Evolutionary conservation across 1,140 invertebrate species (phyloP).

Genomic region (Drosophila bipectinata): DNA sequence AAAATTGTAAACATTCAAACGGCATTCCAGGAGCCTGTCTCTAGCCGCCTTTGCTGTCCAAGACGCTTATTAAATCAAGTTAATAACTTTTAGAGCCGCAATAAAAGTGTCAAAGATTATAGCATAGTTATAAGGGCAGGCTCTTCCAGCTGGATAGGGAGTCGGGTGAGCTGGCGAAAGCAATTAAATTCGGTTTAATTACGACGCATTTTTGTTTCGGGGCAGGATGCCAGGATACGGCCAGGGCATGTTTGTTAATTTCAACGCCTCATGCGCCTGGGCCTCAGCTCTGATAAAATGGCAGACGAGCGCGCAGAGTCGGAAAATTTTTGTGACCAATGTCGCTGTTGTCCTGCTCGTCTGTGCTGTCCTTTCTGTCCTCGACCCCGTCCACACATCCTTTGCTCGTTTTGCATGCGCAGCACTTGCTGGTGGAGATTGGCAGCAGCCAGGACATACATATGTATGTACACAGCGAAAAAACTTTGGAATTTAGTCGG

Average conservation of each 20-base stretch:
- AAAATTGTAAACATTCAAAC: slow-evolving; percentile 69
- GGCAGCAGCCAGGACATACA: slow-evolving; percentile 14
- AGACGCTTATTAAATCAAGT: slow-evolving; percentile 83
- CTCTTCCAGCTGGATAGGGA: not conserved
- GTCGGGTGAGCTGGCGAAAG: slow-evolving; percentile 44
- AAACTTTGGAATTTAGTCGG: too few relatives aligned
- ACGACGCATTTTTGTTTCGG: slow-evolving; percentile 71
- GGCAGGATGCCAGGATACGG: slow-evolving; percentile 17
- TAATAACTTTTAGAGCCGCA: slow-evolving; percentile 82
- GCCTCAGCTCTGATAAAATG: slow-evolving; percentile 66
- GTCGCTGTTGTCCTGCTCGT: slow-evolving; percentile 24
- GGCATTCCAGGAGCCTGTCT: slow-evolving; percentile 10
- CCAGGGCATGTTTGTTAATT: slow-evolving; percentile 78
- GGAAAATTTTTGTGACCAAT: slow-evolving; percentile 77
- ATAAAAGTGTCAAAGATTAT: slow-evolving; percentile 84
- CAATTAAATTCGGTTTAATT: slow-evolving; percentile 83
- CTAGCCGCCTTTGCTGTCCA: slow-evolving; percentile 28
- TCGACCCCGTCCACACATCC: slow-evolving; percentile 34
- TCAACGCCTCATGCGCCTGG: slow-evolving; percentile 74
- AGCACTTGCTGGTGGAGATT: slow-evolving; percentile 57
- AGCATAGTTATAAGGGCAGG: slow-evolving; percentile 70
- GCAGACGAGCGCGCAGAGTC: slow-evolving; percentile 67
- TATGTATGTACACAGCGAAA: not conserved
- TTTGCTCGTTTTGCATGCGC: slow-evolving; percentile 69
- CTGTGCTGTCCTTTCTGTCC: slow-evolving; percentile 7